These are phyloP conservation scores for Morone chrysops DNA, from an alignment of 2,113 vertebrate genomes.

Conservation along the genomic window DNA sequence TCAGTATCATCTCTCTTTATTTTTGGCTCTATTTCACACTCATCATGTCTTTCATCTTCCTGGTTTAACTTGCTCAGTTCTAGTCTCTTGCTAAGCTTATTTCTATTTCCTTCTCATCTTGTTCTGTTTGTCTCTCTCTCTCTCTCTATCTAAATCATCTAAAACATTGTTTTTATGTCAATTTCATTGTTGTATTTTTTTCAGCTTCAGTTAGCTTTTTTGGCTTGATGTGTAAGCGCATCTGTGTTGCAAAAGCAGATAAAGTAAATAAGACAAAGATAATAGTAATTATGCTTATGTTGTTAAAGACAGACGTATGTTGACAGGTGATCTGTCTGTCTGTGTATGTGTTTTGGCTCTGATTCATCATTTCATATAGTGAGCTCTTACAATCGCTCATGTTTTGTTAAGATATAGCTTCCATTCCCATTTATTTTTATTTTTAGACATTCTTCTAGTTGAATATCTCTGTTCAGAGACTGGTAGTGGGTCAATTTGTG, in stretches of 20 bases:
- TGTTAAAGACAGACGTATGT: neutral
- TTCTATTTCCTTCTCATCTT: slow-evolving; percentile 13
- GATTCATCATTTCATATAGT: neutral
- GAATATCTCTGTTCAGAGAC: neutral
- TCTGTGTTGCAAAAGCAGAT: neutral
- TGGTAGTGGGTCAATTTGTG: neutral
- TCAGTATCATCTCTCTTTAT: neutral
- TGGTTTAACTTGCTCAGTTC: slow-evolving; percentile 14
- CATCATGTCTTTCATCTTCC: neutral
- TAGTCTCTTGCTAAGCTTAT: slow-evolving; percentile 7
- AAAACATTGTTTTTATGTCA: neutral
- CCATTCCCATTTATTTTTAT: neutral
- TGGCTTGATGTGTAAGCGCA: neutral
- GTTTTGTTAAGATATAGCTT: neutral
- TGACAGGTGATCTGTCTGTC: neutral
- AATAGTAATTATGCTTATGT: neutral
- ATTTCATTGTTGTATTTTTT: neutral
- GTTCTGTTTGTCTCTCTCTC: neutral
- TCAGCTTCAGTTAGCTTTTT: neutral
- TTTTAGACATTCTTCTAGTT: no score
- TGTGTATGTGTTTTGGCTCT: neutral
- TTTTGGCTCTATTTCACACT: neutral
- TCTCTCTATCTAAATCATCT: neutral
- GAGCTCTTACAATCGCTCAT: neutral
- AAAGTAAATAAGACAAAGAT: neutral